Evolutionary conservation across 2,888 invertebrate genomes (phyloP), one percentile per base, ranked within the genome.

Genomic region (Eupithecia exiguata): DNA sequence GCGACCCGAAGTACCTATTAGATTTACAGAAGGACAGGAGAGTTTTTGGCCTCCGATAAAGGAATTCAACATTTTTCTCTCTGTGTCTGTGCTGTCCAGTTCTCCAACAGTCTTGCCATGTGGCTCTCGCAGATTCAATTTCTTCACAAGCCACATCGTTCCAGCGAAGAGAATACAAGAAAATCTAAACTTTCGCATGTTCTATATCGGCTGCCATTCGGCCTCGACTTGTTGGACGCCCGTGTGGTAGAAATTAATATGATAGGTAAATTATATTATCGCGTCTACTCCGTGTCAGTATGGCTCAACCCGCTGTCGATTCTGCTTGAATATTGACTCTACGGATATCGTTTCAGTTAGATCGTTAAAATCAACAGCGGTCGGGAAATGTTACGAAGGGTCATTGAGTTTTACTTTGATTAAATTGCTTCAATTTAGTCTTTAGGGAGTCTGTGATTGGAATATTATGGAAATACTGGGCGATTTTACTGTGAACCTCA

Each of bases 311-410:
- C 12, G 30, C 2, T 35, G 35, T 62, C 62, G 67, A 63, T 75
- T 72, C 21, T 53, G 67, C 35, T 69, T 40, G 53, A 74, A 74
- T 69, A 63, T 70, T 74, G 38, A 72, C 58, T 65, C 67, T 62
- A 67, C 46, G 30, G 66, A 69, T 43, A 74, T 53, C 67, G 70
- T 72, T 74, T 62, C 53, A 71, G 69, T 71, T 74, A 40, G 38
- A 49, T 72, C 68, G 61, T 75, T 75, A 68, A 72, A 75, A 70
- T 72, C 70, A 66, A 69, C 69, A 69, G 77, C 62, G 71, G 77
- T 68, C 35, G 36, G 67, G 40, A 21, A 69, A 69, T 69, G 62
- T 67, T 69, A 25, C 73, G 58, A 70, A 43, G 46, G 68, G 68
- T 63, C 71, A 71, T 71, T 74, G 69, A 43, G 16, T 49, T 70